Evolutionary conservation across 2,888 invertebrate species (phyloP).

Genomic region (Arrhopalites spinosus): DNA sequence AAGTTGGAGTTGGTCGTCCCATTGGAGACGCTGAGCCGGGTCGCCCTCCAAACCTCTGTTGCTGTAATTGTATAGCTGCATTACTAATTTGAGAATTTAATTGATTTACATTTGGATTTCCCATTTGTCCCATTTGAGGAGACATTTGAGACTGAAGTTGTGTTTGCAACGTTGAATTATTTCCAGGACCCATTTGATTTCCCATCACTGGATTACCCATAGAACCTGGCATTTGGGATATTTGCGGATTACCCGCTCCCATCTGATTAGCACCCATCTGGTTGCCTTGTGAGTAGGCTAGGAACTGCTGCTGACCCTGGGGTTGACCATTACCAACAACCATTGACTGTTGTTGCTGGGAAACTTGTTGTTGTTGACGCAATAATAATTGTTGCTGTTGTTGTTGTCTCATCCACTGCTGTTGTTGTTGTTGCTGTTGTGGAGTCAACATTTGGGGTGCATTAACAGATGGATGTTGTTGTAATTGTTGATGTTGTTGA

Average conservation of each 20-base stretch:
- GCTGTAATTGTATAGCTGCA: slow-evolving; percentile 53
- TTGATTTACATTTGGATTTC: slow-evolving; percentile 52
- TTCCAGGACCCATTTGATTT: slow-evolving; percentile 52
- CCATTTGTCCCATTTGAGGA: slow-evolving; percentile 53
- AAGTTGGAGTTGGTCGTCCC: slow-evolving; percentile 56
- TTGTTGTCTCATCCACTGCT: slow-evolving; percentile 56
- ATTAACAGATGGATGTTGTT: slow-evolving; percentile 47
- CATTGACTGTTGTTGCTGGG: slow-evolving; percentile 60
- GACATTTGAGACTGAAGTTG: slow-evolving; percentile 55
- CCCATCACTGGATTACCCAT: slow-evolving; percentile 54
- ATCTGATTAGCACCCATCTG: slow-evolving; percentile 57
- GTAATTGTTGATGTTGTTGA: slow-evolving; percentile 53
- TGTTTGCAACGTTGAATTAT: slow-evolving; percentile 45
- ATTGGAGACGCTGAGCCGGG: slow-evolving; percentile 55
- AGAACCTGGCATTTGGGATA: slow-evolving; percentile 37
- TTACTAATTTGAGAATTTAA: slow-evolving; percentile 51
- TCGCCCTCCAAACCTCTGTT: slow-evolving; percentile 53
- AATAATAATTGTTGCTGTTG: slow-evolving; percentile 61
- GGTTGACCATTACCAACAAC: slow-evolving; percentile 57
- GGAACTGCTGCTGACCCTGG: slow-evolving; percentile 60
- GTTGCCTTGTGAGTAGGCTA: slow-evolving; percentile 57
- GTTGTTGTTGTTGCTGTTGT: slow-evolving; percentile 50
- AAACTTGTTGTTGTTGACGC: slow-evolving; percentile 59
- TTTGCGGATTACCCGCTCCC: slow-evolving; percentile 52
- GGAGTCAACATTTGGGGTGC: slow-evolving; percentile 37